phyloP scores from a whole-genome alignment of 2,113 vertebrate species.

The Cyprinodon brontotheroides region DNA sequence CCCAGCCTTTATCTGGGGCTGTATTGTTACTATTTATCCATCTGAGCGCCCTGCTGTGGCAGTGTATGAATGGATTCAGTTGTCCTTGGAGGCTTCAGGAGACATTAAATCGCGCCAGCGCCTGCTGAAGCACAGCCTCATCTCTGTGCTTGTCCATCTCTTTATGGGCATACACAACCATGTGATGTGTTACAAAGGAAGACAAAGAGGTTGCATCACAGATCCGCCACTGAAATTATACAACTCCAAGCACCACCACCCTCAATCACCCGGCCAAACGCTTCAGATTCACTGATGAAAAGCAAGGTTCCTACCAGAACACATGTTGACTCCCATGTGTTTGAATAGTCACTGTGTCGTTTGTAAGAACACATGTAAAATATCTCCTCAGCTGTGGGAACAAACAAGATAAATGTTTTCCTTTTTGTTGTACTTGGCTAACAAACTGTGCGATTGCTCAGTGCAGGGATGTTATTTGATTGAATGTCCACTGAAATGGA shows the following conservation, averaged over 20 bases:
- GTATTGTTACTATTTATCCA: conserved; percentile 9
- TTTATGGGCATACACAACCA: conserved; percentile 48
- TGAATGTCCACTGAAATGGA: conserved; percentile 52
- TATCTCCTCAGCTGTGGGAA: background rate
- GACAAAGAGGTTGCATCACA: conserved; percentile 75
- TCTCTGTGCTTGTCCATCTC: conserved; percentile 47
- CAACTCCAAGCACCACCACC: conserved; percentile 44
- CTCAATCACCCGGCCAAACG: conserved; percentile 20
- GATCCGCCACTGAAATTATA: conserved; percentile 58
- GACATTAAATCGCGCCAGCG: conserved; percentile 13
- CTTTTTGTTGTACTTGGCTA: background rate
- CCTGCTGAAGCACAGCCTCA: conserved; percentile 13
- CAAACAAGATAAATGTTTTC: background rate
- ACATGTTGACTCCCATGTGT: conserved; percentile 33
- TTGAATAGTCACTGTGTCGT: conserved; percentile 25
- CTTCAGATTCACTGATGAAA: conserved; percentile 72
- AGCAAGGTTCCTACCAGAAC: conserved; percentile 47
- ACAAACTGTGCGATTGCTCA: conserved; percentile 22
- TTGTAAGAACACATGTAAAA: conserved; percentile 19
- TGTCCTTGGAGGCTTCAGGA: conserved; percentile 31
- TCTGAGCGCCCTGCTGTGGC: conserved; percentile 15
- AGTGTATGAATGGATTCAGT: conserved; percentile 22
- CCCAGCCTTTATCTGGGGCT: conserved; percentile 38
- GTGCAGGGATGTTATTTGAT: conserved; percentile 24
- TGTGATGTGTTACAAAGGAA: conserved; percentile 60